phyloP scores from a whole-genome alignment of 92 coral and sea anemone species.

The Montipora capitata region DNA sequence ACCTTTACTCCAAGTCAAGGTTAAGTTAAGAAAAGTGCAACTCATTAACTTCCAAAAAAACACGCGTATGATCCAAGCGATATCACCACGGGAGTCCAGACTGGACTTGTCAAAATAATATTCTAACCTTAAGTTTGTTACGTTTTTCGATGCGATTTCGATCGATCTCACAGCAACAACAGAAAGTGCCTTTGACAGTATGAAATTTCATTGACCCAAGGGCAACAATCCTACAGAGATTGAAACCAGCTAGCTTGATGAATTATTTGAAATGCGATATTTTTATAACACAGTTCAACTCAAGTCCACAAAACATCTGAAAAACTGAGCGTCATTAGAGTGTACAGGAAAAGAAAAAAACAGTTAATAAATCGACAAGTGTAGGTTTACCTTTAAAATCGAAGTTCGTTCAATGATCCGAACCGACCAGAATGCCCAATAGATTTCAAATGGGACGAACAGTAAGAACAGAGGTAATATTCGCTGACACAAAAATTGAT shows the following conservation, averaged over 20 bases:
- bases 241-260: background rate
- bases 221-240: background rate
- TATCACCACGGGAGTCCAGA: constrained; percentile 17
- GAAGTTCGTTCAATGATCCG: background rate
- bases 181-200: background rate
- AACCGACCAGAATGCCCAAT: background rate
- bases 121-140: background rate
- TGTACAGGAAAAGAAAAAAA: constrained; percentile 33
- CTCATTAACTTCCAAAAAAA: background rate
- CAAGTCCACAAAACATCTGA: constrained; percentile 1
- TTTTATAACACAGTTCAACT: background rate
- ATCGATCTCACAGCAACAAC: constrained; percentile 1
- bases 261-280: constrained; percentile 14
- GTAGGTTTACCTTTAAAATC: constrained; percentile 26
- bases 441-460: constrained; percentile 10
- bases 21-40: background rate
- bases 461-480: background rate
- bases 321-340: constrained; percentile 8
- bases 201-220: background rate
- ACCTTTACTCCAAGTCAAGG: background rate
- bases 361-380: background rate
- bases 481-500: constrained; percentile 2
- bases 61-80: constrained; percentile 12
- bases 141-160: background rate
- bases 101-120: constrained; percentile 2